phyloP scores from a whole-genome alignment of 2,888 invertebrate species.

The Podabrus alpinus region DNA sequence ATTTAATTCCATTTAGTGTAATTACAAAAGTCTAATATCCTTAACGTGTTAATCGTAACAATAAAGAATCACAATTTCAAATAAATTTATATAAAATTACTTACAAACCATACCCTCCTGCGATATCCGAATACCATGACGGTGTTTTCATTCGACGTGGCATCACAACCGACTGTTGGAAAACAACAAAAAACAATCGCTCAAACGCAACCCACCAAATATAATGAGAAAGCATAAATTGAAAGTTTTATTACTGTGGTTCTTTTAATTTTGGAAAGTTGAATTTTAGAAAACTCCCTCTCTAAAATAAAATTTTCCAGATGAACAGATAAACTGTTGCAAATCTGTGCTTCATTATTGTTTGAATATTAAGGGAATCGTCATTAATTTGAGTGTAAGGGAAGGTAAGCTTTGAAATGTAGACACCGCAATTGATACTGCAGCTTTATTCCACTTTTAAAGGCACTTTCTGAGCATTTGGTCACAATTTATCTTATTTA shows the following conservation, averaged over 20 bases:
- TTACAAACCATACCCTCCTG: neutral
- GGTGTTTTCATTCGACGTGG: neutral
- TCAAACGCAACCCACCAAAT: neutral
- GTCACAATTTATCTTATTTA: slow-evolving; percentile 21
- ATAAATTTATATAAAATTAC: no score
- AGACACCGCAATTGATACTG: slow-evolving; percentile 21
- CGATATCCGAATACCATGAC: neutral
- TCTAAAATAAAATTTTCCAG: neutral
- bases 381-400: slow-evolving; percentile 33
- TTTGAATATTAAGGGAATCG: slow-evolving; percentile 19
- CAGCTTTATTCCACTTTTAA: slow-evolving; percentile 18
- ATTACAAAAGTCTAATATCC: no score
- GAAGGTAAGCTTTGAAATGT: slow-evolving; percentile 22
- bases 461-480: slow-evolving; percentile 13
- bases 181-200: neutral
- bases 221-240: neutral
- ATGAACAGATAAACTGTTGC: neutral
- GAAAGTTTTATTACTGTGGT: neutral
- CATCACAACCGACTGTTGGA: neutral
- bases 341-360: slow-evolving; percentile 13
- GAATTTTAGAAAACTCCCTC: neutral
- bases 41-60: no score
- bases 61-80: no score
- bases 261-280: neutral
- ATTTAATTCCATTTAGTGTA: no score